These are phyloP conservation scores for Diplazon laetatorius DNA, from an alignment of 2,888 invertebrate species.

Conservation along the genomic window DNA sequence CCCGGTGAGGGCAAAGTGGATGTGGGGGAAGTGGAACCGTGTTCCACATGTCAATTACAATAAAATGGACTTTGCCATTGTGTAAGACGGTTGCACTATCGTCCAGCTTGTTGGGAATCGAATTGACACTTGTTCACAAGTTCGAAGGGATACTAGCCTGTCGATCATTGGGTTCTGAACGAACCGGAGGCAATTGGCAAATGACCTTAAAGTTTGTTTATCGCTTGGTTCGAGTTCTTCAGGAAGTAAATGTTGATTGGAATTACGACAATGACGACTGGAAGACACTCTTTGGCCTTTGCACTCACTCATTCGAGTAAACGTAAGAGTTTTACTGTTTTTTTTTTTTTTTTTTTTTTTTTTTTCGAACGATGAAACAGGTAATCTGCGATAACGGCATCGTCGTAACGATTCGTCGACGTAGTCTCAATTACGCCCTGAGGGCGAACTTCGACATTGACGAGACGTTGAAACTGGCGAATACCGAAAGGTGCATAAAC, in stretches of 20 bases:
- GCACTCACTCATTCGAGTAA: constrained; percentile 1
- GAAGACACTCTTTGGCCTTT: constrained; percentile 42
- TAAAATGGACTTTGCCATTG: constrained; percentile 12
- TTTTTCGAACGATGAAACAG: constrained; percentile 15
- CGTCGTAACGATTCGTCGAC: neutral
- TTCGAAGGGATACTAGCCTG: too few relatives aligned
- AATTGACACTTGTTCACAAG: neutral
- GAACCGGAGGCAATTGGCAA: constrained; percentile 33
- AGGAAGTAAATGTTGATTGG: constrained; percentile 24
- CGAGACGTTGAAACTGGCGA: constrained; percentile 5
- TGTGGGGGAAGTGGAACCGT: constrained; percentile 30
- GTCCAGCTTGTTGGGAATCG: neutral
- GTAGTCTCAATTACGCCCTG: constrained; percentile 16
- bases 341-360: neutral
- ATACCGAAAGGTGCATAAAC: constrained; percentile 24
- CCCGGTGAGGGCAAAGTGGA: constrained; percentile 1
- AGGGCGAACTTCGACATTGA: neutral
- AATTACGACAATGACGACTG: constrained; percentile 31
- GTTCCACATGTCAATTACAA: constrained; percentile 14
- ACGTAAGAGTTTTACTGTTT: too few relatives aligned
- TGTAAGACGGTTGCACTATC: neutral
- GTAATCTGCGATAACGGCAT: neutral
- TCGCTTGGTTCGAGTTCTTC: constrained; percentile 20
- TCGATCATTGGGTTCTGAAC: constrained; percentile 25
- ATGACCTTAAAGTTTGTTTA: constrained; percentile 41